Evolutionary conservation across 2,888 invertebrate genomes (phyloP).

Genomic region (Lordiphosa andalusiaca): DNA sequence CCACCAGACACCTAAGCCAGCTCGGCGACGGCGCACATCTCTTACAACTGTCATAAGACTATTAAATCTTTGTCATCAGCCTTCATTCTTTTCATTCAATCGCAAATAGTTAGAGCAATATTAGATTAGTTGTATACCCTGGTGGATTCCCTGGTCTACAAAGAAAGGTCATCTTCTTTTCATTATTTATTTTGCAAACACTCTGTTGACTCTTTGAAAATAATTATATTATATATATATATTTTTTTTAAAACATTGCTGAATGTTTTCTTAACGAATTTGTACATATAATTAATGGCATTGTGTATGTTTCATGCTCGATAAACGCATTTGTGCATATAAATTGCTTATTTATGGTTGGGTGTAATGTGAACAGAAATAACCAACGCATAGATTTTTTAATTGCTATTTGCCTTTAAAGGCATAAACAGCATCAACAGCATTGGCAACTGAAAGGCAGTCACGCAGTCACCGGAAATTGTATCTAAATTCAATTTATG

Average conservation of each 20-base stretch:
- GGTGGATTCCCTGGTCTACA: too few species aligned
- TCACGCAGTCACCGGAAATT: conserved; percentile 73
- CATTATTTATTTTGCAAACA: neutral
- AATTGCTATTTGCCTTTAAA: conserved; percentile 21
- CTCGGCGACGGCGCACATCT: too few species aligned
- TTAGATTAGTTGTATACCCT: too few species aligned
- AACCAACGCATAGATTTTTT: conserved; percentile 32
- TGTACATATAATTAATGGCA: conserved; percentile 45
- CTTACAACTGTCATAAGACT: too few species aligned
- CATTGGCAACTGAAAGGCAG: conserved; percentile 39
- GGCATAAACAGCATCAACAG: conserved; percentile 23
- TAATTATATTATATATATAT: neutral
- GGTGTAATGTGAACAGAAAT: conserved; percentile 32
- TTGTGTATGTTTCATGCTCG: conserved; percentile 33
- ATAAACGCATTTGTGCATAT: conserved; percentile 68
- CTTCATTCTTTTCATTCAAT: too few species aligned
- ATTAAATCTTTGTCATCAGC: too few species aligned
- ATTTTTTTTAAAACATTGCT: conserved; percentile 1
- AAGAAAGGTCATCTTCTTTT: conserved; percentile 15
- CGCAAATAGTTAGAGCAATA: too few species aligned
- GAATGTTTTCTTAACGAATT: conserved; percentile 9
- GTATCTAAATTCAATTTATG: conserved; percentile 74
- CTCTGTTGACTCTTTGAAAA: neutral
- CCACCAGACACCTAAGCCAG: too few species aligned
- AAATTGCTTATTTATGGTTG: conserved; percentile 68